Percentiles rank a stretch among this genome's conserved stretches.
Evolutionary conservation across 2,113 vertebrate genomes (phyloP).

Genomic region (Cyphomyrus discorhynchus): DNA sequence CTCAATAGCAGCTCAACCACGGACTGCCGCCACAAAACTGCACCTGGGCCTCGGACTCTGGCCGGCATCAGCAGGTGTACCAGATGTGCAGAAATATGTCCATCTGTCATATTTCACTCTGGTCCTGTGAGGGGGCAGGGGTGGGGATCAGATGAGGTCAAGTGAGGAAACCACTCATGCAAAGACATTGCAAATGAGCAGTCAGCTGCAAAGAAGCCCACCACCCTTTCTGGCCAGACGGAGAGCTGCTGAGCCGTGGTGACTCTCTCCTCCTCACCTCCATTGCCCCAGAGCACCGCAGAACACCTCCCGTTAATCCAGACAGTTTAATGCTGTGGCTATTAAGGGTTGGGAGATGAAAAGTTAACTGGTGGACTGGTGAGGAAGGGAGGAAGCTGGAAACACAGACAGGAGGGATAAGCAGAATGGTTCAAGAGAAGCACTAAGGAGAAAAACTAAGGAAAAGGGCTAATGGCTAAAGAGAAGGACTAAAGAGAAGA

Average conservation of each 20-base stretch:
- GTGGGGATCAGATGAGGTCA: neutral
- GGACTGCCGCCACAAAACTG: neutral
- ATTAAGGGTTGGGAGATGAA: neutral
- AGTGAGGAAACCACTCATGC: neutral
- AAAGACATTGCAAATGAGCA: neutral
- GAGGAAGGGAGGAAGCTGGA: slow-evolving; percentile 4
- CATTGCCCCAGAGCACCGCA: neutral
- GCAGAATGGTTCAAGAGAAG: neutral
- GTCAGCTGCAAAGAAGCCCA: neutral
- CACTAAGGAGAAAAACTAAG: neutral
- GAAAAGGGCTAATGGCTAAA: slow-evolving; percentile 24
- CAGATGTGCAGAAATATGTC: neutral
- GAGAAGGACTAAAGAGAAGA: neutral
- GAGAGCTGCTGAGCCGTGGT: neutral
- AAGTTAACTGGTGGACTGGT: neutral
- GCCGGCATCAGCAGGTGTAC: neutral
- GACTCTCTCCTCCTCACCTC: neutral
- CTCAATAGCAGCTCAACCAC: neutral
- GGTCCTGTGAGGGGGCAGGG: neutral
- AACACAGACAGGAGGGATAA: neutral
- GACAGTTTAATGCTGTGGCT: neutral
- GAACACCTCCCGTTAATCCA: neutral
- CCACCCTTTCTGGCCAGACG: neutral
- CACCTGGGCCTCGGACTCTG: neutral
- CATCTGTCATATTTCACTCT: neutral